Conservation (phyloP, 2,797 vertebrate species). For the Trachops cirrhosus region DNA sequence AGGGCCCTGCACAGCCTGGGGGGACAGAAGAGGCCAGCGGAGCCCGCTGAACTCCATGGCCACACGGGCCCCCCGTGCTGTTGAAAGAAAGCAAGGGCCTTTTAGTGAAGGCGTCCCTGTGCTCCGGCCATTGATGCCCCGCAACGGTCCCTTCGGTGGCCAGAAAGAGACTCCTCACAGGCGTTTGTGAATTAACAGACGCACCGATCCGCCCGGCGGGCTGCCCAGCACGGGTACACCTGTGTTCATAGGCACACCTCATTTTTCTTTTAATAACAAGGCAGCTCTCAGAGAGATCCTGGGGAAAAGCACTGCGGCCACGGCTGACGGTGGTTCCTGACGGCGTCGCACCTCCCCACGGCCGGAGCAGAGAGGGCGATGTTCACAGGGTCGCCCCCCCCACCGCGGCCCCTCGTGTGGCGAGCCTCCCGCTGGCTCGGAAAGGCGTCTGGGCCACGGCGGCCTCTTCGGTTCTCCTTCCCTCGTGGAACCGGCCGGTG, state of each 20-base stretch:
- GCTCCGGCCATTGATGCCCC: neutral
- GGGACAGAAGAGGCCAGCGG: too few species aligned
- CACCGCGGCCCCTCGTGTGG: conserved; percentile 57
- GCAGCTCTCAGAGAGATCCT: conserved; percentile 4
- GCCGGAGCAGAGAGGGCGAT: conserved; percentile 52
- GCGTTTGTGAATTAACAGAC: neutral
- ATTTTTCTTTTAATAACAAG: conserved; percentile 44
- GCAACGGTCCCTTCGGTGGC: neutral
- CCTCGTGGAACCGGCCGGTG: conserved; percentile 35
- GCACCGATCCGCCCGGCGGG: neutral
- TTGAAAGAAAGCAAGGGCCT: neutral
- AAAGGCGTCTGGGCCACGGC: conserved; percentile 31
- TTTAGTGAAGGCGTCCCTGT: neutral
- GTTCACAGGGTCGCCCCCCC: conserved; percentile 33
- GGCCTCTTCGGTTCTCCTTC: neutral
- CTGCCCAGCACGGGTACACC: neutral
- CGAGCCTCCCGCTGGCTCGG: conserved; percentile 8
- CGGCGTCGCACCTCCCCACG: too few species aligned
- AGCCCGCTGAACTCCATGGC: neutral
- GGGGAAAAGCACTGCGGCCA: neutral
- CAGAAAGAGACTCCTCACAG: neutral
- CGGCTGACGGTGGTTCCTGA: too few species aligned
- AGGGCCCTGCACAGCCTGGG: neutral
- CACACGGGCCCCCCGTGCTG: neutral
- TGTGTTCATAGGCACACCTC: neutral